Conservation (phyloP, 2,797 vertebrate species). For the Pseudochirops cupreus region DNA sequence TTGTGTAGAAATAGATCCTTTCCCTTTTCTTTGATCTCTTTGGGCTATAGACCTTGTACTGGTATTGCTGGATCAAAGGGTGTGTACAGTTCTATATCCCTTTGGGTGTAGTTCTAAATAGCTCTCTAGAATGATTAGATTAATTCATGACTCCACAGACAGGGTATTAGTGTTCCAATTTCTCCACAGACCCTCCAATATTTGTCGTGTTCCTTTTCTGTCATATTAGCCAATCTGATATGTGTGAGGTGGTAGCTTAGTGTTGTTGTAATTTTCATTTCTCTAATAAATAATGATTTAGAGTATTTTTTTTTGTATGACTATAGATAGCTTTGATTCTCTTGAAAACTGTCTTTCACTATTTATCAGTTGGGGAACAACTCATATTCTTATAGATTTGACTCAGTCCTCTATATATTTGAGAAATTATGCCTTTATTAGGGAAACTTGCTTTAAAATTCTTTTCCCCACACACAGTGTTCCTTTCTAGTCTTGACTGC, state of each 20-base stretch:
- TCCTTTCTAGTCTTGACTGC: background rate
- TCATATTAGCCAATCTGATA: background rate
- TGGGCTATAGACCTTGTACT: background rate
- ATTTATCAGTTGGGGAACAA: background rate
- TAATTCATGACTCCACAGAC: background rate
- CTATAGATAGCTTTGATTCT: background rate
- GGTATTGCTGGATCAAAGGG: background rate
- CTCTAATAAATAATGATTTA: background rate
- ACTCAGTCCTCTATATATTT: background rate
- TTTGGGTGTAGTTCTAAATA: background rate
- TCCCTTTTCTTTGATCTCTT: background rate
- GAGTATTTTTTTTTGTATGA: background rate
- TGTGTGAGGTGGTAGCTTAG: background rate
- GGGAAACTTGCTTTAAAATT: background rate
- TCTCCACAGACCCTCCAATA: background rate
- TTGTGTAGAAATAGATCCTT: background rate
- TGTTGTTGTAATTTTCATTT: background rate
- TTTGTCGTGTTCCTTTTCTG: background rate
- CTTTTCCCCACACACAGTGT: background rate
- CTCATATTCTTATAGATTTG: background rate
- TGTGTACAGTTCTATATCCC: background rate
- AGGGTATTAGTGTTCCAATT: background rate
- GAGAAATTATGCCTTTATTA: background rate
- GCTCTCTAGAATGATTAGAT: background rate
- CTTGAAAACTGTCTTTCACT: background rate